These are phyloP conservation scores for Timema podura DNA, from an alignment of 2,888 invertebrate species.

Conservation along the genomic window DNA sequence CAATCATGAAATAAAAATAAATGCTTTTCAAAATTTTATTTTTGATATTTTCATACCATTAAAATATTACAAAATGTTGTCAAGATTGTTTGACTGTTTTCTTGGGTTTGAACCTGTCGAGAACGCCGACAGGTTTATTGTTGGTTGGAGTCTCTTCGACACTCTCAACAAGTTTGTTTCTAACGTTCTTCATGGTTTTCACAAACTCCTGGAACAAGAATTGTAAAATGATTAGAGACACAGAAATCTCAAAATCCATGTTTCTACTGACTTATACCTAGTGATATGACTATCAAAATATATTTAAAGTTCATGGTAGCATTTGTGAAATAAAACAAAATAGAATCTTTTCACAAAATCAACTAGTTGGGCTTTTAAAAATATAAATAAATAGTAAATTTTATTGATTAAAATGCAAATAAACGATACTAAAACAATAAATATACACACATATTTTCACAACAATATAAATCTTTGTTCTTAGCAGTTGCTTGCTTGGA, in stretches of 20 bases:
- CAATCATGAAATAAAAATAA: no score
- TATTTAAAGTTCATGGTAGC: neutral
- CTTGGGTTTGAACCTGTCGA: constrained; percentile 68
- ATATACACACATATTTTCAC: no score
- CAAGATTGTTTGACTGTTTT: constrained; percentile 28
- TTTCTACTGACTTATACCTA: neutral
- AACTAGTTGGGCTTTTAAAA: no score
- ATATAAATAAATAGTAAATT: no score
- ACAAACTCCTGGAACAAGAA: constrained; percentile 51
- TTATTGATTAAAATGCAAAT: no score
- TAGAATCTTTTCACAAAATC: neutral
- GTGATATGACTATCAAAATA: neutral
- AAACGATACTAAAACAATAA: no score
- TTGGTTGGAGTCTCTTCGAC: constrained; percentile 35
- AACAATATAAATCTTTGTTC: no score
- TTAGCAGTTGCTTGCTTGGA: no score
- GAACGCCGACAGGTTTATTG: constrained; percentile 47
- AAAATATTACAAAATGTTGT: no score
- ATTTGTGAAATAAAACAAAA: neutral
- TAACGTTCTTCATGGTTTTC: constrained; percentile 46
- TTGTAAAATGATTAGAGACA: neutral
- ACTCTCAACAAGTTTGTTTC: constrained; percentile 40
- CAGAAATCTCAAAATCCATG: neutral
- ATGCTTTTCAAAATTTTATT: no score
- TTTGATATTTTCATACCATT: no score